Evolutionary conservation across 1,140 invertebrate species (phyloP).

Genomic region (Solenopsis fugax): DNA sequence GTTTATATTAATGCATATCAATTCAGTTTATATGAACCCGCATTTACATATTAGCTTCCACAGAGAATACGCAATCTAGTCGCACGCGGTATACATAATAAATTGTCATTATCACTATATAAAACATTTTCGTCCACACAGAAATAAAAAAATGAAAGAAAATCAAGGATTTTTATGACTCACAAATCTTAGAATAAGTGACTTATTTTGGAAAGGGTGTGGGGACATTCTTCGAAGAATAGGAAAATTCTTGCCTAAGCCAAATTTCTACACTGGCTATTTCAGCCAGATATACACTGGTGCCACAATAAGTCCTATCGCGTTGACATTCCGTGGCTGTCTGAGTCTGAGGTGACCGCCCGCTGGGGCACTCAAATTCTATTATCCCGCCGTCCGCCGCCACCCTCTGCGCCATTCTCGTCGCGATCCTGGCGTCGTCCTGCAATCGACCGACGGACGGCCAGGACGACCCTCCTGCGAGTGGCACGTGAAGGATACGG

Average conservation of each 20-base stretch:
- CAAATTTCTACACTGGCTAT: background rate
- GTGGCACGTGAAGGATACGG: conserved; percentile 73
- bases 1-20: conserved; percentile 29
- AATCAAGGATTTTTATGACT: background rate
- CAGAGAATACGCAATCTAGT: conserved; percentile 2
- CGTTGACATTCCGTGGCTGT: conserved; percentile 61
- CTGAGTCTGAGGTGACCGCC: conserved; percentile 30
- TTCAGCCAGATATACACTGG: background rate
- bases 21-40: background rate
- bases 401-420: conserved; percentile 40
- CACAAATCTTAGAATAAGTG: too few species aligned
- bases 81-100: conserved; percentile 2
- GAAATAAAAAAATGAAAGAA: background rate
- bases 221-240: background rate
- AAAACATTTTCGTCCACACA: background rate
- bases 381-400: conserved; percentile 51
- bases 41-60: conserved; percentile 25
- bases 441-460: conserved; percentile 36
- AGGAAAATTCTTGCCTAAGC: background rate
- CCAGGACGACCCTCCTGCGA: conserved; percentile 64
- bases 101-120: background rate
- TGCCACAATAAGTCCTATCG: conserved; percentile 75
- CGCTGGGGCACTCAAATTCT: conserved; percentile 50
- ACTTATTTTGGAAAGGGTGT: background rate
- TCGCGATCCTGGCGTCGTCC: conserved; percentile 56